Evolutionary conservation across 2,888 invertebrate genomes (phyloP).

Genomic region (Tiliacea aurago): DNA sequence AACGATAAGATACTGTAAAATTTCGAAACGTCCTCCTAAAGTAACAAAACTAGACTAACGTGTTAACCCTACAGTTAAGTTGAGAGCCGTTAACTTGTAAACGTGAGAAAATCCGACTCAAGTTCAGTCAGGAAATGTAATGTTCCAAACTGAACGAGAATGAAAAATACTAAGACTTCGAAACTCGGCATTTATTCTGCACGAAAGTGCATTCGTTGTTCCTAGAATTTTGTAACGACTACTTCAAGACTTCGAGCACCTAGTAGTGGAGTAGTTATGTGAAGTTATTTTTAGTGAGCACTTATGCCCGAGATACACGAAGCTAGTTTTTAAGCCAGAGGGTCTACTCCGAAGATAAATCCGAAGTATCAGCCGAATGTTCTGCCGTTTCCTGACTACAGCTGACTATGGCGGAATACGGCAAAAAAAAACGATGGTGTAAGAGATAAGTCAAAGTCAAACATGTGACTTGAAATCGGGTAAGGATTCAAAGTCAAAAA

Average conservation of each 20-base stretch:
- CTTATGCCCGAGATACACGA: background rate
- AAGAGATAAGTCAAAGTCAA: no score
- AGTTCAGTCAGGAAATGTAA: slow-evolving; percentile 45
- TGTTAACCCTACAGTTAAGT: slow-evolving; percentile 15
- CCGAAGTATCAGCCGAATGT: no score
- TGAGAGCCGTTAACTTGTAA: slow-evolving; percentile 47
- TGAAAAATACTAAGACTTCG: slow-evolving; percentile 39
- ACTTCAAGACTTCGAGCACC: slow-evolving; percentile 28
- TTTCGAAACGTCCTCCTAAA: slow-evolving; percentile 1
- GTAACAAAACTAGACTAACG: slow-evolving; percentile 10
- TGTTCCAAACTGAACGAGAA: slow-evolving; percentile 46
- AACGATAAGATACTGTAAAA: background rate
- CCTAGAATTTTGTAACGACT: slow-evolving; percentile 39
- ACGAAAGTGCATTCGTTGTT: slow-evolving; percentile 34
- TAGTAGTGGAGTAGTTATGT: slow-evolving; percentile 4
- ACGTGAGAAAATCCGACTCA: slow-evolving; percentile 48
- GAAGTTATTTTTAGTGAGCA: slow-evolving; percentile 23
- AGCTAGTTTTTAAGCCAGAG: background rate
- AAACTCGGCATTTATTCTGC: slow-evolving; percentile 33
- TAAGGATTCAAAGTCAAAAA: no score
- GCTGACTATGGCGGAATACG: no score
- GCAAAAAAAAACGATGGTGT: no score
- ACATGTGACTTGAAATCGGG: no score
- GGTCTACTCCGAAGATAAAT: no score
- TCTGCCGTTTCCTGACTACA: no score